A percentile compares a stretch with the other conserved stretches of the same genome.
phyloP scores from a whole-genome alignment of 2,797 vertebrate species.

The Monodelphis domestica region DNA sequence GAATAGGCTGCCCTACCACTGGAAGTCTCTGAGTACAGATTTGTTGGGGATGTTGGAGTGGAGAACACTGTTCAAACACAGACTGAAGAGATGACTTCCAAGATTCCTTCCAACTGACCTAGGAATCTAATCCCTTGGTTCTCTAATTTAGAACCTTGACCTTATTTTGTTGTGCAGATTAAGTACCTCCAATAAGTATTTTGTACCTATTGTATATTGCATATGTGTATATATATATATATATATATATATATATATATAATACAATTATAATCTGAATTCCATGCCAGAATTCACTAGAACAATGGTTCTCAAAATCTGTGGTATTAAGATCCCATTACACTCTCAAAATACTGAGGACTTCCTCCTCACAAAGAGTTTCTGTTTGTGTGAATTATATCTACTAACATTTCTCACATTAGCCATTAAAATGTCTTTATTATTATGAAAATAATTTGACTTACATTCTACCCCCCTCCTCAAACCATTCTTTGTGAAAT shows the following conservation, averaged over 20 bases:
- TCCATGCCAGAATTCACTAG: neutral
- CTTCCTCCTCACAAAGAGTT: neutral
- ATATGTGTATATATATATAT: too few species aligned
- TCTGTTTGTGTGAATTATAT: neutral
- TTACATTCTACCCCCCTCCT: too few species aligned
- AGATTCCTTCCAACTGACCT: neutral
- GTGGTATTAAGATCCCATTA: neutral
- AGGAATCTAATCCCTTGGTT: neutral
- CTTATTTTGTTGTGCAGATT: neutral
- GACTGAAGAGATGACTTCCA: neutral
- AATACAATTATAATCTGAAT: neutral
- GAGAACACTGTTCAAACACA: neutral
- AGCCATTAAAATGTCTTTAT: neutral
- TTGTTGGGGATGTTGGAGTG: neutral
- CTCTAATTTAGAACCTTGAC: neutral
- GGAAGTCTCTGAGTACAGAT: neutral
- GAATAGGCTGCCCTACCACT: neutral
- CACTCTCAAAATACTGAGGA: neutral
- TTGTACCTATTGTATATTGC: too few species aligned
- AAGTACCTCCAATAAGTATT: neutral
- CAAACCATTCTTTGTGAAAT: neutral
- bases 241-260: too few species aligned
- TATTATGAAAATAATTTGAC: neutral
- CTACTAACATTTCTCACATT: neutral
- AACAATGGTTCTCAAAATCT: neutral